Evolutionary conservation across 2,113 vertebrate species (phyloP).

Genomic region (Cyprinodon variegatus): DNA sequence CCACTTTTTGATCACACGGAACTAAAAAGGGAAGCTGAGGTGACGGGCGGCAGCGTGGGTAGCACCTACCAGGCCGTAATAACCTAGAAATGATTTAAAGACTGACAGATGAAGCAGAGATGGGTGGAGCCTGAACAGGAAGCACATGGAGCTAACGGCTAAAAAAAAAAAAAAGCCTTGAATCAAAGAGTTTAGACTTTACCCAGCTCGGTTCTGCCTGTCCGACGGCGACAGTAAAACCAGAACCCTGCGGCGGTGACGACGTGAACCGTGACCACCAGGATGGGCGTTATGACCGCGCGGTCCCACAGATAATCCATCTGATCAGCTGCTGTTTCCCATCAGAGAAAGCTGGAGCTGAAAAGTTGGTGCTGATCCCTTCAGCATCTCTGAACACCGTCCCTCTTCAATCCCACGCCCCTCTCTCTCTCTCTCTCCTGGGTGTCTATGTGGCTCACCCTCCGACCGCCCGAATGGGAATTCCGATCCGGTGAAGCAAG

Average conservation of each 20-base stretch:
- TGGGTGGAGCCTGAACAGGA: conserved; percentile 65
- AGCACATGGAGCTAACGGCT: conserved; percentile 20
- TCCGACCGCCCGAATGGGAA: conserved; percentile 65
- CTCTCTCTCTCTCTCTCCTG: background rate
- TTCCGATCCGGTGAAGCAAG: conserved; percentile 83
- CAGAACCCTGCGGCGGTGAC: conserved; percentile 77
- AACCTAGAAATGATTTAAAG: background rate
- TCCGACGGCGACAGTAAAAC: conserved; percentile 63
- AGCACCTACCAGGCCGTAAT: background rate
- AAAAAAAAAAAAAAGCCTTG: background rate
- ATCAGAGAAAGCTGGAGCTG: background rate
- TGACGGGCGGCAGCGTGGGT: background rate
- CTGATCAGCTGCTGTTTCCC: conserved; percentile 5
- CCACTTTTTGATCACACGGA: conserved; percentile 13
- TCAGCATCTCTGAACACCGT: conserved; percentile 49
- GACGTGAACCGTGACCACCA: conserved; percentile 74
- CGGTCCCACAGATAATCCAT: conserved; percentile 75
- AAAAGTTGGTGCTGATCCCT: conserved; percentile 5
- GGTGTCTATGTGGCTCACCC: conserved; percentile 21
- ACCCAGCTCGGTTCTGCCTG: conserved; percentile 38
- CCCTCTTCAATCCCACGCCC: conserved; percentile 36
- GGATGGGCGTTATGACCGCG: conserved; percentile 57
- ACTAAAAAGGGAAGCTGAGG: conserved; percentile 1
- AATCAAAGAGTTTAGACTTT: conserved; percentile 5
- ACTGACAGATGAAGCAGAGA: background rate